A percentile compares a stretch with the other conserved stretches of the same genome.
These are phyloP conservation scores for Tenthredo amoena DNA, from an alignment of 2,888 invertebrate species.

Conservation along the genomic window DNA sequence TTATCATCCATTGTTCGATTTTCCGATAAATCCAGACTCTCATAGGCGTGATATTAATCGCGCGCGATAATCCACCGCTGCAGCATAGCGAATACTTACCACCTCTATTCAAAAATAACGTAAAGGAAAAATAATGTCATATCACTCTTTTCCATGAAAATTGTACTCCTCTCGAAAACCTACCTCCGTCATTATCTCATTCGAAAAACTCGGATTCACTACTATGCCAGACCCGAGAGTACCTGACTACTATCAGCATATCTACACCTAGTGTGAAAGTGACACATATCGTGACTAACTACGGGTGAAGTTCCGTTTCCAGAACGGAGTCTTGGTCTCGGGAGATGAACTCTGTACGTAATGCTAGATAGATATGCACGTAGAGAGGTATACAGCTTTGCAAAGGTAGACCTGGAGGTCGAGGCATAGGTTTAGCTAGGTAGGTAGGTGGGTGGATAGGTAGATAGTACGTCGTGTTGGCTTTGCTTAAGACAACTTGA, in stretches of 20 bases:
- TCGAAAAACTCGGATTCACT: neutral
- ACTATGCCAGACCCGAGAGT: neutral
- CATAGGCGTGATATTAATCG: neutral
- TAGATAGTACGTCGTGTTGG: slow-evolving; percentile 61
- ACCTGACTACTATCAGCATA: neutral
- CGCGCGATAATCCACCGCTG: neutral
- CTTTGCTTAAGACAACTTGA: slow-evolving; percentile 72
- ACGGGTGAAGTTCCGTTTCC: slow-evolving; percentile 24
- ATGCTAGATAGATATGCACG: neutral
- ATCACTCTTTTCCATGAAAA: neutral
- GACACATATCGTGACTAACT: slow-evolving; percentile 32
- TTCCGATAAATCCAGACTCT: neutral
- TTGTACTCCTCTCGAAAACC: neutral
- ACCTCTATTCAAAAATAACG: neutral
- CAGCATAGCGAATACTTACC: neutral
- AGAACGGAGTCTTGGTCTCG: slow-evolving; percentile 10
- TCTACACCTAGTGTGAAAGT: slow-evolving; percentile 16
- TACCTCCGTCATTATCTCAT: neutral
- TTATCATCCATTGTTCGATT: slow-evolving; percentile 38
- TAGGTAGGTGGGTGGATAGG: slow-evolving; percentile 21
- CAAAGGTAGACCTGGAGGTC: slow-evolving; percentile 18
- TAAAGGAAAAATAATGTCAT: neutral
- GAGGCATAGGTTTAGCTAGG: slow-evolving; percentile 34
- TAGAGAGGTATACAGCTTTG: slow-evolving; percentile 8
- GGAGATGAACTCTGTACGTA: slow-evolving; percentile 14